Percentiles rank a stretch among this genome's conserved stretches.
Conservation (phyloP, 2,888 invertebrate species). For the Celastrina argiolus region DNA sequence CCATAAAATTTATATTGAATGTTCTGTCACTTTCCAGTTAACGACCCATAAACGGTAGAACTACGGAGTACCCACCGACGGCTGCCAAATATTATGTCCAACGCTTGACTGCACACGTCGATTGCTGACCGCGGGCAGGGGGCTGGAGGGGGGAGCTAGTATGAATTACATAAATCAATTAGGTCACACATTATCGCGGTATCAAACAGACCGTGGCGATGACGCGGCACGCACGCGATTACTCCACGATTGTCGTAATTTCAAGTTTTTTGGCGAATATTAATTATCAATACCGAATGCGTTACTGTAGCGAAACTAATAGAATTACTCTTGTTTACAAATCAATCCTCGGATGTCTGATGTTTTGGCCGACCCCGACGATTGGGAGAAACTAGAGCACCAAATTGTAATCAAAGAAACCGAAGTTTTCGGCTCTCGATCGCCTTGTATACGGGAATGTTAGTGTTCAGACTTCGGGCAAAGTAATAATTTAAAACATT, state of each 20-base stretch:
- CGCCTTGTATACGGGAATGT: neutral
- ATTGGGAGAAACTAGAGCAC: neutral
- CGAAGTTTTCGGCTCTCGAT: neutral
- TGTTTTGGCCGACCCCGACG: neutral
- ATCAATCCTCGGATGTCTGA: neutral
- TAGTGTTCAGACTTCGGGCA: no score
- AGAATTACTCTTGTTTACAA: neutral
- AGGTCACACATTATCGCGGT: conserved; percentile 12
- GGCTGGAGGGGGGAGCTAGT: neutral
- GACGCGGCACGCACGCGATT: conserved; percentile 8
- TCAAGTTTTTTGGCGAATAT: neutral
- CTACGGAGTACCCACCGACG: neutral
- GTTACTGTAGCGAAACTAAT: no score
- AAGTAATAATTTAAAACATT: neutral
- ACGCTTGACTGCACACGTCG: neutral
- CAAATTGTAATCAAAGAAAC: neutral
- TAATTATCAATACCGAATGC: no score
- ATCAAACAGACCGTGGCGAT: conserved; percentile 4
- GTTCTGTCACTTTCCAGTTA: neutral
- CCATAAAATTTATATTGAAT: neutral
- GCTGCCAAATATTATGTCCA: neutral
- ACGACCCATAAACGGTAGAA: neutral
- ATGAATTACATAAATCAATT: conserved; percentile 16
- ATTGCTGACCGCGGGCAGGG: neutral
- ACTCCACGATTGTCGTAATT: neutral